Conservation (phyloP, 2,888 invertebrate species). For the Colletes collaris region DNA sequence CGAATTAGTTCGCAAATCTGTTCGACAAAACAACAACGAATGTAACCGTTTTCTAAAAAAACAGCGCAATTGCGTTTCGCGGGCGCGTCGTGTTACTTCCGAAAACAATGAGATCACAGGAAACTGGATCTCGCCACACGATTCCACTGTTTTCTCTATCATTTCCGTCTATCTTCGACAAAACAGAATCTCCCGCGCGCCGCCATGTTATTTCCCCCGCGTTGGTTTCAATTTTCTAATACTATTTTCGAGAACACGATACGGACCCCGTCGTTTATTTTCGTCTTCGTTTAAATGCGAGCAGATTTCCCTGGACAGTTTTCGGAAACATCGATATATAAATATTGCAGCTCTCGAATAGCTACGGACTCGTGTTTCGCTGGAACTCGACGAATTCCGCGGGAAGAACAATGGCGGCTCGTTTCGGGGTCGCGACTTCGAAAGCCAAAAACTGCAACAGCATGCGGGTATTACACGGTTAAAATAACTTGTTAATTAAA, state of each 20-base stretch:
- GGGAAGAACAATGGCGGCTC: neutral
- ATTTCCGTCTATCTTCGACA: no score
- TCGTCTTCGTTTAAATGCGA: neutral
- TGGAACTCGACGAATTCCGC: conserved; percentile 26
- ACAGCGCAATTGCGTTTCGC: no score
- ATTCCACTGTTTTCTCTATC: no score
- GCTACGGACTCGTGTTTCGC: neutral
- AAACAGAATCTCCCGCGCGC: no score
- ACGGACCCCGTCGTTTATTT: neutral
- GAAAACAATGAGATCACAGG: no score
- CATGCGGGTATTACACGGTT: conserved; percentile 36
- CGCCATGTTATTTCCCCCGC: no score
- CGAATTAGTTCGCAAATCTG: no score
- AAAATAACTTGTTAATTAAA: conserved; percentile 58
- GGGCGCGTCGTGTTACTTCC: no score
- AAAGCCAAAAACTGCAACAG: conserved; percentile 23
- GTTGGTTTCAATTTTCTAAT: no score
- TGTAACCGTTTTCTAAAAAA: neutral
- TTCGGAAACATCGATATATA: neutral
- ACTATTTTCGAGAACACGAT: neutral
- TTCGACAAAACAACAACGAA: no score
- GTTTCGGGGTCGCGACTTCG: neutral
- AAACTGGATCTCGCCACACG: no score
- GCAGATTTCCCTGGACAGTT: neutral
- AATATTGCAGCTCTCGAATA: neutral